Evolutionary conservation across 2,113 vertebrate species (phyloP), one percentile per base, ranked within the genome.

Genomic region (Noturus placidus): DNA sequence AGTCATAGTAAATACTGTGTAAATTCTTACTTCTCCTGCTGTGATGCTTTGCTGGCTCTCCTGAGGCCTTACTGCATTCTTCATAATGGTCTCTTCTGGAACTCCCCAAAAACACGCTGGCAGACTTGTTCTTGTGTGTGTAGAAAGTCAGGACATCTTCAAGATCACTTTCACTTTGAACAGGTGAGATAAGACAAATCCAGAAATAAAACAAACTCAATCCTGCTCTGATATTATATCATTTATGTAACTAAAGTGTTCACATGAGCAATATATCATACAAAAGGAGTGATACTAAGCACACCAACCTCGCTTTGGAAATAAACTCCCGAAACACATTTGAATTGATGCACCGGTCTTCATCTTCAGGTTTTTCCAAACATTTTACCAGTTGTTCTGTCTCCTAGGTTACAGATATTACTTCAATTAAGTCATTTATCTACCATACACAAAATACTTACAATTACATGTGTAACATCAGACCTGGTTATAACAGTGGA

Each of bases 71-170:
- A 84, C 61, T 89, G 89, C 54, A 33, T n/a, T 79, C 72, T 22
- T 69, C 93, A 85, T 77, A 83, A 78, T 77, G 20, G 30, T 91
- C 93, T 86, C 90, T 92, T 91, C 94, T 96, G 86, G 91, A 86
- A 86, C 86, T 91, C 87, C 97, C 97, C 81, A 99, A 92, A 93
- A 99, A 99, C 92, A 98, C 92, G 78, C 95, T 96, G 88, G 97
- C 95, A 50, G 97, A 97, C 92, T 97, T 97, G 93, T 95, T 99
- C 93, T 97, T 98, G 89, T 97, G 97, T 0, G 96, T 99, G 92
- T 99, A 99, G 95, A 96, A 98, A 10, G 98, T 99, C 91, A 99
- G 94, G 70, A 99, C 95, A 90, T 99, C 97, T 87, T 99, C 98
- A 92, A 99, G 92, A 89, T 99, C 97, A 54, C 91, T 95, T 95